These are phyloP conservation scores for Priocnemis perturbator DNA, from an alignment of 2,888 invertebrate species.

Conservation along the genomic window DNA sequence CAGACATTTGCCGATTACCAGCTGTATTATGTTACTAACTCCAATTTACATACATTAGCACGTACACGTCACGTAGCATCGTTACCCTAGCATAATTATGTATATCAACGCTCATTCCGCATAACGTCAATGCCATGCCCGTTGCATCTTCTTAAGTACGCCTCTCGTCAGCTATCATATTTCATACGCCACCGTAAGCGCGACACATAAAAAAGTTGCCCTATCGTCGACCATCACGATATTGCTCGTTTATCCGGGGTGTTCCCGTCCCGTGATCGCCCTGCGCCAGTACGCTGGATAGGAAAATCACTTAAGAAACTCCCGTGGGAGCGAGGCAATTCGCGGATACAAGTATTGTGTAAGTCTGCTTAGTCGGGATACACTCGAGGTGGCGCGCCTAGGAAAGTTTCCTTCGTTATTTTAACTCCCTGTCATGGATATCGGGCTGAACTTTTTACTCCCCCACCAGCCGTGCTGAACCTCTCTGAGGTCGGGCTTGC, in stretches of 20 bases:
- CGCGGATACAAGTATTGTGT: constrained; percentile 1
- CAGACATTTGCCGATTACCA: too few relatives aligned
- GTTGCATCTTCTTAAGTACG: too few relatives aligned
- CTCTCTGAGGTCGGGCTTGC: too few relatives aligned
- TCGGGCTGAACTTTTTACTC: constrained; percentile 1
- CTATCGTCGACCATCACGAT: background rate
- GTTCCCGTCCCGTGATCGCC: background rate
- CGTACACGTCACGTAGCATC: too few relatives aligned
- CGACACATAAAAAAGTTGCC: too few relatives aligned
- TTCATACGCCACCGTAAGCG: too few relatives aligned
- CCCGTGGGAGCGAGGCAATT: background rate
- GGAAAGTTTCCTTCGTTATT: background rate
- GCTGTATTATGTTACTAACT: too few relatives aligned
- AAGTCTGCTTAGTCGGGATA: background rate
- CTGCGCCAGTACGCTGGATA: background rate
- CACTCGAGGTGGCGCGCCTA: background rate
- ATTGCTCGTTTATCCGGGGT: background rate
- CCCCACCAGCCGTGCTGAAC: background rate
- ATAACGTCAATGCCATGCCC: too few relatives aligned
- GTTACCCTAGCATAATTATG: too few relatives aligned
- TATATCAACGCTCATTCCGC: too few relatives aligned
- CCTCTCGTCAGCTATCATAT: too few relatives aligned
- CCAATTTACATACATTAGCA: too few relatives aligned
- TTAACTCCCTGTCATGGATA: background rate
- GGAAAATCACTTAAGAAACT: constrained; percentile 23